Base-by-base conservation (phyloP, 1,140 invertebrate species). In the Cryptotermes secundus region DNA sequence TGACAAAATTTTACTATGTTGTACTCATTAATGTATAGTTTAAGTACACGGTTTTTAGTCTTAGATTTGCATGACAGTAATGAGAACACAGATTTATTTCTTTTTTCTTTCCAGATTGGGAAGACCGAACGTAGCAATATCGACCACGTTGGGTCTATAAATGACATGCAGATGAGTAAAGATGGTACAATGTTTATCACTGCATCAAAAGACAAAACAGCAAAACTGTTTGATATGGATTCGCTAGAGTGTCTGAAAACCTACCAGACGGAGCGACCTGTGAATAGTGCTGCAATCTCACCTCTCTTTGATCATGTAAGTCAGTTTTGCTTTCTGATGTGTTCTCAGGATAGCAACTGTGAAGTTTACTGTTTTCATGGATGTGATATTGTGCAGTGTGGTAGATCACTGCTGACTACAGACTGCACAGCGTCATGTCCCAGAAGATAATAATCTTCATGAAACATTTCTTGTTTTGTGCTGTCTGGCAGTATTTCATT, bases 181-280 rank as follows among this genome's bases (percentile, higher is more conserved):
- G 98, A 99, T 89, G 94, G 95, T 34, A 97, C 96, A 4, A 98
- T 99, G 96, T 96, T 99, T 88, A 96, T 99, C 26, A 98, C 98
- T 9, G 97, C 98, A 7, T 98, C 97, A 1, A 97, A 98, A 90
- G 98, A 99, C 90, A 93, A 95, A 85, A 97, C 97, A 26, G 96
- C 98, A 0, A 99, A 98, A 90, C 90, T 99, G 2, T 99, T 99
- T 90, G 97, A 99, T 89, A 94, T 95, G 16, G 94, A 95, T 65
- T 94, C 95, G 19, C 90, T 99, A 34, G 93, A 97, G 88, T 92
- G 94, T 34, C 88, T 99, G 45, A 99, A 99, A 89, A 96, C 96
- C 14, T 99, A 98, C 89, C 98, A 98, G 90, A 99, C 98, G 26
- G 98, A 99, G 88, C 91, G 98, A 86, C 98, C 97, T 14, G 96